Evolutionary conservation across 2,888 invertebrate genomes (phyloP), one percentile per base, ranked within the genome.

Genomic region (Pristionchus exspectatus): DNA sequence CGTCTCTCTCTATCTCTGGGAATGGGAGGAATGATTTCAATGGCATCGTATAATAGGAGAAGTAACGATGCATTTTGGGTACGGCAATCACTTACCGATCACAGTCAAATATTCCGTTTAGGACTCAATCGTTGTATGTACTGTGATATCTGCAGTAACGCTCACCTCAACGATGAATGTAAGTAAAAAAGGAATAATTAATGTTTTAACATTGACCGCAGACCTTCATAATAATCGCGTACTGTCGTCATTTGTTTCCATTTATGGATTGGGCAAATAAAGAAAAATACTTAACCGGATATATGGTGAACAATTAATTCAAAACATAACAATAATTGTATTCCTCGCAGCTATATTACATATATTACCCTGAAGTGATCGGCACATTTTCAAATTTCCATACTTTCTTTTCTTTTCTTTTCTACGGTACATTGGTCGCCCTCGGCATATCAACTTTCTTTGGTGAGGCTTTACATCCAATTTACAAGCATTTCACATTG

Each of bases 1-100:
- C 38, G 77, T n/a, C 5, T 16, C 3, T 44, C 77, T 12, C n/a
- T 77, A 2, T 44, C 33, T n/a, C 77, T 77, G 21, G 77, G 77
- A 77, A 10, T 77, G 77, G 77, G 77, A 21, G 77, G 77, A 44
- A 77, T 77, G 77, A n/a, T 77, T 16, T 44, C 77, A 14, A 44
- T 44, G 44, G n/a, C 77, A 0, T 77, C 77, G 74, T 74, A 74
- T 38, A 74, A 38, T 33, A 74, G 30, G 74, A 14, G 74, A 18
- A 74, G 33, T 33, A 74, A 33, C 38, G 74, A 74, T n/a, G 74
- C 74, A 33, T 74, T 74, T 33, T 21, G 14, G 74, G 74, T 77
- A 77, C 77, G 12, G 5, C 33, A 33, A 21, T 16, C 12, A 12
- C 14, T 33, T 33, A 16, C 2, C 72, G 59, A 59, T 59, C 59